phyloP scores from a whole-genome alignment of 2,113 vertebrate species.

The Tursiops truncatus region DNA sequence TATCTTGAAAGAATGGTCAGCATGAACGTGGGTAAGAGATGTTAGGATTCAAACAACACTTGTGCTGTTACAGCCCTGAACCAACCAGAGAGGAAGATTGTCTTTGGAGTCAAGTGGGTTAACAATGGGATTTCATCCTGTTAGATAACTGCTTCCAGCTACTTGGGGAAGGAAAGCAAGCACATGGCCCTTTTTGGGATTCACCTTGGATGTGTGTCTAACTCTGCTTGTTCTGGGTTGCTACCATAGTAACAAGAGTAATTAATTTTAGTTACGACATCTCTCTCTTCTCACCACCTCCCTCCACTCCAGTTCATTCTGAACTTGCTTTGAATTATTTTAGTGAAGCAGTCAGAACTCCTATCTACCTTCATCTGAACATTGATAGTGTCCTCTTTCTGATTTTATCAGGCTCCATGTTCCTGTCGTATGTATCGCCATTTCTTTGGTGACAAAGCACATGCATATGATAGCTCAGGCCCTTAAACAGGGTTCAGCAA shows the following conservation, averaged over 20 bases:
- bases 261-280: constrained; percentile 81
- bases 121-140: constrained; percentile 80
- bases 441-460: constrained; percentile 36
- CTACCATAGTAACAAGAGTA: constrained; percentile 82
- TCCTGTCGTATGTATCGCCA: not conserved
- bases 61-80: not conserved
- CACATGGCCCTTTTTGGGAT: constrained; percentile 43
- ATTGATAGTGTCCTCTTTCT: not conserved
- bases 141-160: constrained; percentile 76
- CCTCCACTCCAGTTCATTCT: constrained; percentile 76
- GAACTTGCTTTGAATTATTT: constrained; percentile 69
- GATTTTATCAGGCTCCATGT: not conserved
- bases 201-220: constrained; percentile 80
- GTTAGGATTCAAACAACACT: not conserved
- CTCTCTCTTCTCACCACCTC: constrained; percentile 56
- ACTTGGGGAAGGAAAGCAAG: constrained; percentile 72
- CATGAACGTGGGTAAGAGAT: not conserved
- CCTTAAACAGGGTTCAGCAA: not conserved
- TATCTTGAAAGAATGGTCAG: not conserved
- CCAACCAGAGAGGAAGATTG: not conserved
- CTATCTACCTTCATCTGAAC: not conserved
- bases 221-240: constrained; percentile 77
- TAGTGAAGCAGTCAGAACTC: constrained; percentile 34
- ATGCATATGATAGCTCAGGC: not conserved
- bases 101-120: constrained; percentile 78